phyloP scores from a whole-genome alignment of 2,113 vertebrate species.

The Onychostoma macrolepis region DNA sequence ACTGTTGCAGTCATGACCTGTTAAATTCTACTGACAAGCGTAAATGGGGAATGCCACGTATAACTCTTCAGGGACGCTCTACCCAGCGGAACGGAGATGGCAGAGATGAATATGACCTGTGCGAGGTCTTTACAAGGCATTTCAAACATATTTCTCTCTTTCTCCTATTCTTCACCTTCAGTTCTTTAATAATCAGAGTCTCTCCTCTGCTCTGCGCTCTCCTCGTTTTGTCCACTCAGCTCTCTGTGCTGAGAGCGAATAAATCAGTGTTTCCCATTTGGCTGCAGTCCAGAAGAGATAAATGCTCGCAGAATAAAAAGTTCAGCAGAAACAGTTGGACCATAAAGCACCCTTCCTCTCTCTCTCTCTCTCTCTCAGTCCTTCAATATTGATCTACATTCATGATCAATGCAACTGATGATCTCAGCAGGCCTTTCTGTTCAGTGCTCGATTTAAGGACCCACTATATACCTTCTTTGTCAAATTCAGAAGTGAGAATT shows the following conservation, averaged over 20 bases:
- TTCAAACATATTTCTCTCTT: slow-evolving; percentile 5
- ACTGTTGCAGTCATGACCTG: background rate
- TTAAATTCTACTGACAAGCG: background rate
- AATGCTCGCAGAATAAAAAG: slow-evolving; percentile 34
- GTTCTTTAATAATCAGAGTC: background rate
- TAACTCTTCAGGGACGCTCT: background rate
- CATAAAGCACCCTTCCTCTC: background rate
- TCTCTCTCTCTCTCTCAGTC: background rate
- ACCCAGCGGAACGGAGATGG: background rate
- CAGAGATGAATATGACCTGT: background rate
- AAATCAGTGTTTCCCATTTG: slow-evolving; percentile 47
- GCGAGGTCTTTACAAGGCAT: background rate
- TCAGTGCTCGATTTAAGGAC: slow-evolving; percentile 5
- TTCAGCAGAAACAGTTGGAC: slow-evolving; percentile 31
- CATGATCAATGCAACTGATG: slow-evolving; percentile 27
- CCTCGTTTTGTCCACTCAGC: background rate
- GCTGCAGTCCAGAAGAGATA: slow-evolving; percentile 31
- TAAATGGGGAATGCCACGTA: background rate
- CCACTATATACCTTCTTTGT: background rate
- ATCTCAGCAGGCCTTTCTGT: slow-evolving; percentile 10
- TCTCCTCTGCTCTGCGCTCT: background rate
- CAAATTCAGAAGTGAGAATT: background rate
- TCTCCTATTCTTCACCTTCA: background rate
- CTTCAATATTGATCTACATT: slow-evolving; percentile 26
- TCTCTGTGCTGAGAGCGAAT: background rate